Evolutionary conservation across 2,888 invertebrate genomes (phyloP).

Genomic region (Lottia scabra): DNA sequence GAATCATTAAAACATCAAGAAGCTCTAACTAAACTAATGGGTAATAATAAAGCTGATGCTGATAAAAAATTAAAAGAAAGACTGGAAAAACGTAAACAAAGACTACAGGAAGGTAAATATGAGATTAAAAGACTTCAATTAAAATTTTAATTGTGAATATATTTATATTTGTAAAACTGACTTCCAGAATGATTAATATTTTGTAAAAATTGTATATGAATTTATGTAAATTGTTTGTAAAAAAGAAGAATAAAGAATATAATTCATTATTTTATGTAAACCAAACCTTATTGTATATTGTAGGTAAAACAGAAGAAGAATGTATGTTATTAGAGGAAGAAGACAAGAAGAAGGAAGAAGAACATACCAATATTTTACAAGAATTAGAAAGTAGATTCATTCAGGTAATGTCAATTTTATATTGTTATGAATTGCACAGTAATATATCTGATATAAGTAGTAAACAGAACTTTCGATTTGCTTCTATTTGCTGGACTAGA

Average conservation of each 20-base stretch:
- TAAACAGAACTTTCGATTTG: no score
- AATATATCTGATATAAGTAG: no score
- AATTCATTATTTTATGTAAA: conserved; percentile 17
- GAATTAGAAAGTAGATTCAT: conserved; percentile 53
- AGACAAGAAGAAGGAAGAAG: conserved; percentile 49
- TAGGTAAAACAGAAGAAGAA: conserved; percentile 56
- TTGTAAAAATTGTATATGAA: no score
- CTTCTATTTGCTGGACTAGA: no score
- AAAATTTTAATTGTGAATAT: no score
- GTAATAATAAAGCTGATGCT: conserved; percentile 49
- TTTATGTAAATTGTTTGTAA: conserved; percentile 35
- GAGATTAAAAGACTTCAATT: no score
- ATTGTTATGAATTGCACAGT: no score
- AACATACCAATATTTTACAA: conserved; percentile 48
- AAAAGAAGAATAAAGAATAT: conserved; percentile 51
- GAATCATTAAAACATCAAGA: conserved; percentile 52
- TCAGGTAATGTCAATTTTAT: conserved; percentile 33
- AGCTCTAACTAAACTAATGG: conserved; percentile 49
- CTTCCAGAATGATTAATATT: no score
- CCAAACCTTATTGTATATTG: background rate
- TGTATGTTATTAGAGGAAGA: conserved; percentile 50
- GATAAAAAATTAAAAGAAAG: conserved; percentile 50
- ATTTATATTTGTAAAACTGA: no score
- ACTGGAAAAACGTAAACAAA: conserved; percentile 48
- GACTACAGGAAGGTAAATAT: conserved; percentile 49